Percentiles rank a stretch among this genome's conserved stretches.
Evolutionary conservation across 1,140 invertebrate genomes (phyloP).

Genomic region (Brachionus manjavacas): DNA sequence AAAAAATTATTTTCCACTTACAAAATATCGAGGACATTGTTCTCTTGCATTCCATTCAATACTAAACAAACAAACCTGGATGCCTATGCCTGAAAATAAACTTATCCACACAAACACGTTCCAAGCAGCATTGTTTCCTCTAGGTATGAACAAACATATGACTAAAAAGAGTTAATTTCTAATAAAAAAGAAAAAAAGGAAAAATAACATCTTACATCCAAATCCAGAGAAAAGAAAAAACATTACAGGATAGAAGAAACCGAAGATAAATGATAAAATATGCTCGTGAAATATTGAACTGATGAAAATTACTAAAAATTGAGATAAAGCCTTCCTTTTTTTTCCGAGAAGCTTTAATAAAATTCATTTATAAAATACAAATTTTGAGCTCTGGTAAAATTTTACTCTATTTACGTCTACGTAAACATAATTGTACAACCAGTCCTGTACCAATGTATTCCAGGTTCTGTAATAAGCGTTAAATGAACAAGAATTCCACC

Average conservation of each 20-base stretch:
- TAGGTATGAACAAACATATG: constrained; percentile 43
- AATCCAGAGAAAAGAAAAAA: constrained; percentile 62
- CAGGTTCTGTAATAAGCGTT: constrained; percentile 76
- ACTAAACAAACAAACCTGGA: constrained; percentile 71
- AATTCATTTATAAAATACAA: neutral
- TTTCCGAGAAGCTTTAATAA: constrained; percentile 58
- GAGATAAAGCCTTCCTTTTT: constrained; percentile 51
- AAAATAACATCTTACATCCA: constrained; percentile 49
- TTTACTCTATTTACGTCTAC: constrained; percentile 64
- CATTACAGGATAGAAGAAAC: constrained; percentile 80
- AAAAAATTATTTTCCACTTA: neutral
- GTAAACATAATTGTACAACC: constrained; percentile 86
- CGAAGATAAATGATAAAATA: constrained; percentile 69
- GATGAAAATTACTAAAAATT: constrained; percentile 62
- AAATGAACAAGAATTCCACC: constrained; percentile 84
- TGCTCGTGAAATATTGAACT: constrained; percentile 78
- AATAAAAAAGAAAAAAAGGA: constrained; percentile 36
- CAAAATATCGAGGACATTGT: constrained; percentile 65
- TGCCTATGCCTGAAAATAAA: constrained; percentile 70
- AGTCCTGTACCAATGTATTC: constrained; percentile 89
- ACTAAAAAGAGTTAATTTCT: constrained; percentile 53
- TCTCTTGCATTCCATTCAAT: constrained; percentile 77
- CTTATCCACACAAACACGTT: constrained; percentile 77
- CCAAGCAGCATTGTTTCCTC: constrained; percentile 57
- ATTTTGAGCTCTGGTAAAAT: neutral